Base-by-base conservation (phyloP, 2,888 invertebrate species). In the Thalpophila matura region DNA sequence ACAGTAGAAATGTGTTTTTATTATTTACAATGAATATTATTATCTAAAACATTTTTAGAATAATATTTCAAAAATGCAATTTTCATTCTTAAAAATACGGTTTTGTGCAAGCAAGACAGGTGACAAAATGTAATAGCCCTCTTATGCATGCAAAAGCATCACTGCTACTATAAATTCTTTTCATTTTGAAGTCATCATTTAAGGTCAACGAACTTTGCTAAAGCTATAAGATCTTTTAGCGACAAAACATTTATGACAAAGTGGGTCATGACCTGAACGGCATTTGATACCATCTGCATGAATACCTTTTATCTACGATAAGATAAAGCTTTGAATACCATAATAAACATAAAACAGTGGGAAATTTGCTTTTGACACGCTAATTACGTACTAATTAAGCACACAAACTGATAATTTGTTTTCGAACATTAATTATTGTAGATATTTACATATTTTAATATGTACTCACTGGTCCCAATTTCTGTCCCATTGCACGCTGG, bases 381-480 rank as follows among this genome's bases (percentile, higher is more conserved):
- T 43, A 56, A 27, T 71, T 53, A 53, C 33, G 3, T n/a, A 5
- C 3, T 47, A 42, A 27, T 37, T 43, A 66, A 12, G 57, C 31
- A 55, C 42, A 65, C 9, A 9, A 29, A 18, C 26, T 12, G 26
- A 9, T 35, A 14, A 18, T 46, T 43, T n/a, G 31, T 37, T 22
- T 2, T 2, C 9, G 12, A 33, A 37, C 20, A 14, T 35, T 20
- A n/a, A n/a, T n/a, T n/a, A n/a, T n/a, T n/a, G n/a, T n/a, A n/a
- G n/a, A 10, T 31, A 6, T 45, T 26, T 45, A 16, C 3, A 2
- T 4, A 10, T 55, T 10, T 16, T 4, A 4, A 7, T 24, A 45
- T 1, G 22, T 74, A 93, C 96, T 96, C 95, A 97, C 97, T 96
- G 97, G 89, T 99, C 99, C 99, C 99, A 99, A 91, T 99, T 98